phyloP scores from a whole-genome alignment of 2,113 vertebrate species.

The Hystrix brachyura region DNA sequence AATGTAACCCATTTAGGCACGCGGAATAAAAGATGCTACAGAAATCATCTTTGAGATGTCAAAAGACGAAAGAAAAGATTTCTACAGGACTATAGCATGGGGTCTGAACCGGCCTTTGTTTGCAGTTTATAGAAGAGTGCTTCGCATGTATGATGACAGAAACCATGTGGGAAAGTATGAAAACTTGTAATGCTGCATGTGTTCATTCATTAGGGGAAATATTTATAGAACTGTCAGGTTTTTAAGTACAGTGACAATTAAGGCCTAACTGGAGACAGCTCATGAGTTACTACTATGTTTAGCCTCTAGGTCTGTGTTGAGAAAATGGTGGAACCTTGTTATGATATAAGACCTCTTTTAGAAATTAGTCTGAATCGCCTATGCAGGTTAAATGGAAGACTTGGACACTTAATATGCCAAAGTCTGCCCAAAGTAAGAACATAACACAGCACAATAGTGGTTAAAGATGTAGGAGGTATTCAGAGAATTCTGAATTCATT shows the following conservation, averaged over 20 bases:
- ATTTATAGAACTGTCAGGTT: neutral
- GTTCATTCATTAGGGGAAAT: slow-evolving; percentile 77
- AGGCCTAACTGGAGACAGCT: slow-evolving; percentile 26
- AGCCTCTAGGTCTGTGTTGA: neutral
- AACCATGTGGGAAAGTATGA: slow-evolving; percentile 99
- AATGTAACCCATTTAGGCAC: slow-evolving; percentile 91
- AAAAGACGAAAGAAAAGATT: slow-evolving; percentile 99
- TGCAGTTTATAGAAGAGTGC: slow-evolving; percentile 97
- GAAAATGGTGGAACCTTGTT: slow-evolving; percentile 41
- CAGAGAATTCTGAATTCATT: slow-evolving; percentile 28
- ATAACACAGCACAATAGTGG: neutral
- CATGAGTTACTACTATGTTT: slow-evolving; percentile 42
- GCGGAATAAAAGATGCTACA: slow-evolving; percentile 97
- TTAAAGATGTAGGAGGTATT: slow-evolving; percentile 56
- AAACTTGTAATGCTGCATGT: slow-evolving; percentile 86
- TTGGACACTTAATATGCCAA: neutral
- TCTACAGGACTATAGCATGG: slow-evolving; percentile 98
- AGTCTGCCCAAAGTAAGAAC: slow-evolving; percentile 49
- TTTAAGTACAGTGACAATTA: slow-evolving; percentile 9
- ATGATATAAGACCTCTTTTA: slow-evolving; percentile 23
- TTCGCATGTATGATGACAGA: slow-evolving; percentile 99
- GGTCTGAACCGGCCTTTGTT: slow-evolving; percentile 98
- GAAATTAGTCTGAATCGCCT: slow-evolving; percentile 24
- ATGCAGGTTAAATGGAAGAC: slow-evolving; percentile 25
- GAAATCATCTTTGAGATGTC: slow-evolving; percentile 99